Conservation (phyloP, 2,888 invertebrate genomes). For the Augiades crinisus region DNA sequence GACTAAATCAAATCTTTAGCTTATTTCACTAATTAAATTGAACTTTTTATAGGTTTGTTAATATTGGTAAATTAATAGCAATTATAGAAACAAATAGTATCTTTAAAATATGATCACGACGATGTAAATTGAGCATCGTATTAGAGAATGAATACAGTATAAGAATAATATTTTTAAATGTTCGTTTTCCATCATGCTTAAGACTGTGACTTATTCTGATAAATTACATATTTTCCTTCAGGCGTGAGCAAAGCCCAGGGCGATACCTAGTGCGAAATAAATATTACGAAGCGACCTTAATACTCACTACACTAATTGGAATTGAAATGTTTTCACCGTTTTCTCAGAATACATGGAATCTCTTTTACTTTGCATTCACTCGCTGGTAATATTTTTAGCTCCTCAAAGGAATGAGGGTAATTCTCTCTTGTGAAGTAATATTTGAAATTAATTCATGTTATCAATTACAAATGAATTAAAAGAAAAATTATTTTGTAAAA, state of each 20-base stretch:
- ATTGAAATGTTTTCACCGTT: conserved; percentile 11
- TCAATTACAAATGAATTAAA: neutral
- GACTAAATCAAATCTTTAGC: too few relatives aligned
- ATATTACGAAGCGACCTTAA: conserved; percentile 7
- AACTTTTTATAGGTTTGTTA: too few relatives aligned
- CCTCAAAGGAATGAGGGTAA: neutral
- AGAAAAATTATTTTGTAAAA: neutral
- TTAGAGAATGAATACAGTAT: neutral
- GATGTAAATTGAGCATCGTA: neutral
- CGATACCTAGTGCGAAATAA: conserved; percentile 1
- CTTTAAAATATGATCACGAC: neutral
- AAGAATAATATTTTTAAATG: too few relatives aligned
- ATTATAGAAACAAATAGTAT: too few relatives aligned
- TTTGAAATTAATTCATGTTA: neutral
- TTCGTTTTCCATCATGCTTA: neutral
- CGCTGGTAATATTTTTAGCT: conserved; percentile 1
- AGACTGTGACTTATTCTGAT: neutral
- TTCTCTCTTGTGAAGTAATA: neutral
- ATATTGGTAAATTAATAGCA: too few relatives aligned
- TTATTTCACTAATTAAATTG: too few relatives aligned
- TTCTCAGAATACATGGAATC: conserved; percentile 3
- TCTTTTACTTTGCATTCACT: conserved; percentile 2
- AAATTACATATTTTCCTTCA: neutral
- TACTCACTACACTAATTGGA: conserved; percentile 14
- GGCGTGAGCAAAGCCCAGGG: neutral